Evolutionary conservation across 2,113 vertebrate genomes (phyloP).

Genomic region (Malaclemys terrapin): DNA sequence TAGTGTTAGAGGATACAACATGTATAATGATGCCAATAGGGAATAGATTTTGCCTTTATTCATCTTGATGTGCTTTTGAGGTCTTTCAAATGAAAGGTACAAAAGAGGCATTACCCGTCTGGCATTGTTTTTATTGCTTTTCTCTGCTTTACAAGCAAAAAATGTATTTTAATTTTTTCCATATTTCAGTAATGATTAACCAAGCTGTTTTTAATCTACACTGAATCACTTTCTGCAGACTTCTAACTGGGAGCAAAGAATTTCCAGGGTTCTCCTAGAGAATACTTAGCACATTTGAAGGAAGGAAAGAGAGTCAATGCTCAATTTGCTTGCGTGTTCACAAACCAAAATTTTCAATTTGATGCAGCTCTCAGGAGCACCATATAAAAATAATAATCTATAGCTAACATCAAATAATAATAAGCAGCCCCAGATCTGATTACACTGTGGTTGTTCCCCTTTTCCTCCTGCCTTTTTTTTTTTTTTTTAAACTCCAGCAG

Average conservation of each 20-base stretch:
- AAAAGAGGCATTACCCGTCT: constrained; percentile 80
- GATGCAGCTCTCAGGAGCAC: constrained; percentile 23
- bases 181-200: constrained; percentile 77
- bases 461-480: constrained; percentile 4
- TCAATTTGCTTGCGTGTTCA: neutral
- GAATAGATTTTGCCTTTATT: constrained; percentile 79
- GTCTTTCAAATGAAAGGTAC: constrained; percentile 81
- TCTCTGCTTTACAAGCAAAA: constrained; percentile 74
- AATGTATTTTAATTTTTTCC: constrained; percentile 80
- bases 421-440: constrained; percentile 39
- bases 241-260: constrained; percentile 65
- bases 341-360: constrained; percentile 39
- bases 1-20: constrained; percentile 75
- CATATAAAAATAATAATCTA: constrained; percentile 56
- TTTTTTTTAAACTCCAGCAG: constrained; percentile 43
- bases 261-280: constrained; percentile 36
- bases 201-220: constrained; percentile 62
- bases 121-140: constrained; percentile 81
- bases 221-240: constrained; percentile 67
- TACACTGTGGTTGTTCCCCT: neutral
- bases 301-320: constrained; percentile 5
- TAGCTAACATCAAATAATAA: constrained; percentile 44
- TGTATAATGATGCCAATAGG: constrained; percentile 81
- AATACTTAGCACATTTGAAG: constrained; percentile 55
- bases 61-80: constrained; percentile 79